phyloP scores from a whole-genome alignment of 2,113 vertebrate genomes.

The Etia nguti region DNA sequence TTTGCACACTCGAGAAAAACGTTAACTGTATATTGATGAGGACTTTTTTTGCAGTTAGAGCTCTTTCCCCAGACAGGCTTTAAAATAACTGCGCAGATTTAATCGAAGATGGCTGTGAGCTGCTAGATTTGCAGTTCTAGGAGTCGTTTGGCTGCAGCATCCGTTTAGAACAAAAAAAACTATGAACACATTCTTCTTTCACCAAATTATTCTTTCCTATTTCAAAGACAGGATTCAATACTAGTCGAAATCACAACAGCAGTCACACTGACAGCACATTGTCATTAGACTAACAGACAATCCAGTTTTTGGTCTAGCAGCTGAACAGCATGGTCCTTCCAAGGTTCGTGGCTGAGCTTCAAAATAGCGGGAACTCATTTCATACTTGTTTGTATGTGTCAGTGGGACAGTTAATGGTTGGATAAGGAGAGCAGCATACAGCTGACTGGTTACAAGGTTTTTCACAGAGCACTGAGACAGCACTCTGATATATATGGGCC shows the following conservation, averaged over 20 bases:
- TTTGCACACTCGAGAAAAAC: fast-evolving
- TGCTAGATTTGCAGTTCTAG: background rate
- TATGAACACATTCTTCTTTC: background rate
- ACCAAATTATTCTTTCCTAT: background rate
- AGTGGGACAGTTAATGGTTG: background rate
- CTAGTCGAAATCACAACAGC: background rate
- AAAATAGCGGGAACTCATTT: background rate
- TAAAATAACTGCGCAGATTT: background rate
- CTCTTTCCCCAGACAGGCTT: background rate
- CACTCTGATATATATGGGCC: background rate
- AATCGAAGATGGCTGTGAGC: background rate
- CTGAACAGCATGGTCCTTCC: fast-evolving
- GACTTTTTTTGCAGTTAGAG: background rate
- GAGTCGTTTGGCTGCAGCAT: background rate
- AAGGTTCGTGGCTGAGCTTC: background rate
- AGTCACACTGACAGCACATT: background rate
- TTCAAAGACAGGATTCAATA: background rate
- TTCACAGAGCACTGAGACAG: background rate
- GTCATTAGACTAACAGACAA: background rate
- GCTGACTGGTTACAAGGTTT: background rate
- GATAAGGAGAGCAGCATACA: background rate
- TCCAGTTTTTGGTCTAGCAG: fast-evolving
- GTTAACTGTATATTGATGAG: background rate
- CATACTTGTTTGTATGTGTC: fast-evolving
- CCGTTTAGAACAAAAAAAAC: background rate